A percentile compares a stretch with the other conserved stretches of the same genome.
Conservation (phyloP, 2,888 invertebrate species). For the Notocelia uddmanniana region DNA sequence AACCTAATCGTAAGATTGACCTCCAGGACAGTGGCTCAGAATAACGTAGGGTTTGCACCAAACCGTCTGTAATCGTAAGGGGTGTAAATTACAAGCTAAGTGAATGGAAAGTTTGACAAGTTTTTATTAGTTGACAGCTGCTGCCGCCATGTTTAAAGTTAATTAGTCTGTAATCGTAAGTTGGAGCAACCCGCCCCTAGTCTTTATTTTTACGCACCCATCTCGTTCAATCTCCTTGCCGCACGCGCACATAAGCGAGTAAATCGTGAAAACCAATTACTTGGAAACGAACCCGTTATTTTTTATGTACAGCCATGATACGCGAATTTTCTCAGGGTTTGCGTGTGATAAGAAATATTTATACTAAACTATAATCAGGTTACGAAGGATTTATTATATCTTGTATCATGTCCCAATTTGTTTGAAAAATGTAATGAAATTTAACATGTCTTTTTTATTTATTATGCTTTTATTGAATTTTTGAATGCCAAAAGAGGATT, state of each 20-base stretch:
- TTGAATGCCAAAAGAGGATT: no score
- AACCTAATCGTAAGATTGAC: background rate
- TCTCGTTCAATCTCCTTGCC: conserved; percentile 29
- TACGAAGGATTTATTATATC: conserved; percentile 10
- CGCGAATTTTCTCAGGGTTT: conserved; percentile 16
- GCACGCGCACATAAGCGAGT: conserved; percentile 38
- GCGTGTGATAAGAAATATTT: conserved; percentile 14
- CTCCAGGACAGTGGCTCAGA: background rate
- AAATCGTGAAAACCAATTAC: conserved; percentile 45
- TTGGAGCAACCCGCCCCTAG: background rate
- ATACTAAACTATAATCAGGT: no score
- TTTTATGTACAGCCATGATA: conserved; percentile 39
- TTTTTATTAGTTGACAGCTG: no score
- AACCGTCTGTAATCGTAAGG: no score
- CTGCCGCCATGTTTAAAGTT: no score
- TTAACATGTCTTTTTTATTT: background rate
- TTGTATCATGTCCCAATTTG: no score
- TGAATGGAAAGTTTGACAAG: no score
- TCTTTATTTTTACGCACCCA: conserved; percentile 27
- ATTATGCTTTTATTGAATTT: no score
- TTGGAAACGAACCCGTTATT: conserved; percentile 45
- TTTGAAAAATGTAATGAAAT: no score
- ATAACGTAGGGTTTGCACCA: background rate
- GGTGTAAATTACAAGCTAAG: no score
- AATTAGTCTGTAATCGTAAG: no score